phyloP scores from a whole-genome alignment of 2,888 invertebrate genomes.

The Drosophila limbata region DNA sequence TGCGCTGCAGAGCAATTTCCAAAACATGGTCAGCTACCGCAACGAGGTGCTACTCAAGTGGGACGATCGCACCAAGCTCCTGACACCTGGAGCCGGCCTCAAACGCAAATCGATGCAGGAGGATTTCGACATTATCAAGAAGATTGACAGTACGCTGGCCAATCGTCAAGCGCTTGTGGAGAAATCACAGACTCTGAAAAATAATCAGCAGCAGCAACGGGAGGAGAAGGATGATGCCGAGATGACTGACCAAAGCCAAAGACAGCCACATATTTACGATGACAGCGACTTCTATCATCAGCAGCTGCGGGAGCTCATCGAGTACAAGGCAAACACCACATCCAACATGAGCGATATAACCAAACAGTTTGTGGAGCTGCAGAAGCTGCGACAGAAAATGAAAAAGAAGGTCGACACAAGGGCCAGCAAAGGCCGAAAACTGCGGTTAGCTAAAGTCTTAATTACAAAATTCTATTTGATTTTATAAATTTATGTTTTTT shows the following conservation, averaged over 20 bases:
- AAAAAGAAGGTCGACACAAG: constrained; percentile 96
- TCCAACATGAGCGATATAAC: constrained; percentile 94
- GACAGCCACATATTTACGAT: constrained; percentile 92
- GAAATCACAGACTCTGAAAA: constrained; percentile 92
- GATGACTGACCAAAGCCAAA: neutral
- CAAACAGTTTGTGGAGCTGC: constrained; percentile 95
- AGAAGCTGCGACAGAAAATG: constrained; percentile 95
- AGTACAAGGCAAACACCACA: constrained; percentile 93
- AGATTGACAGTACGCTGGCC: constrained; percentile 93
- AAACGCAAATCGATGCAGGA: constrained; percentile 86
- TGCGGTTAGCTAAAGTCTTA: constrained; percentile 86
- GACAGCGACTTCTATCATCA: constrained; percentile 99
- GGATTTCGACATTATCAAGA: constrained; percentile 87
- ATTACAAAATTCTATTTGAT: neutral
- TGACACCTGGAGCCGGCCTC: constrained; percentile 88
- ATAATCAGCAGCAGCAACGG: constrained; percentile 87
- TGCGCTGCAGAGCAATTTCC: constrained; percentile 86
- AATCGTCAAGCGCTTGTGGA: constrained; percentile 91
- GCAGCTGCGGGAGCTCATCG: constrained; percentile 95
- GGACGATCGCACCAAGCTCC: constrained; percentile 95
- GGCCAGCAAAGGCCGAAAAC: constrained; percentile 97
- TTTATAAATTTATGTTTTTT: neutral
- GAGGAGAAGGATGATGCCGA: constrained; percentile 14
- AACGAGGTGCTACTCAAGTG: constrained; percentile 95
- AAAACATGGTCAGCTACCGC: constrained; percentile 89